Percentiles rank a stretch among this genome's conserved stretches.
These are phyloP conservation scores for Columba livia DNA, from an alignment of 2,113 vertebrate genomes.

Conservation along the genomic window DNA sequence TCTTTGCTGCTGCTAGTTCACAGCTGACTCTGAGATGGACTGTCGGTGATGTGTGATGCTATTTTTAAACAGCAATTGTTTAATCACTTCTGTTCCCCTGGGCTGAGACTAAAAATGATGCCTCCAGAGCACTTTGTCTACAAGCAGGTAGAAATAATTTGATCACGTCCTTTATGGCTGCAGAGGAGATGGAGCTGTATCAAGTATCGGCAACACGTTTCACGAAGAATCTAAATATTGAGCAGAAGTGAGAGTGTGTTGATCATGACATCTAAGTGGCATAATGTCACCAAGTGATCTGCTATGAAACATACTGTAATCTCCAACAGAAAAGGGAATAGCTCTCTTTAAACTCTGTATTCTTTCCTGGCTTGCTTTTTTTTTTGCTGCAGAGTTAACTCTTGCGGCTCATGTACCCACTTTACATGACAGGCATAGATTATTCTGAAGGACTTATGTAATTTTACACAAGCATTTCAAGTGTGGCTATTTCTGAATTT, in stretches of 20 bases:
- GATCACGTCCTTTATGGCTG: constrained; percentile 4
- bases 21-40: background rate
- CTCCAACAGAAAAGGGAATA: background rate
- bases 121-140: constrained; percentile 28
- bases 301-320: background rate
- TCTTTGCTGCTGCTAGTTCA: constrained; percentile 19
- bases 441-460: background rate
- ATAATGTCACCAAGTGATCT: background rate
- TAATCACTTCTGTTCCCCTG: constrained; percentile 59
- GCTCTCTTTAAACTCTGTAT: background rate
- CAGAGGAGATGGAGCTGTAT: background rate
- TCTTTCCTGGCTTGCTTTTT: background rate
- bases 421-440: background rate
- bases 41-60: constrained; percentile 38
- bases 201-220: background rate
- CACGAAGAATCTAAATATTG: constrained; percentile 15
- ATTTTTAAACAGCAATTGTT: constrained; percentile 63
- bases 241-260: background rate
- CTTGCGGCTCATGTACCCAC: background rate
- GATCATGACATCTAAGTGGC: background rate
- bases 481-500: background rate
- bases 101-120: constrained; percentile 46
- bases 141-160: constrained; percentile 51
- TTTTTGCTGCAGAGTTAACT: background rate
- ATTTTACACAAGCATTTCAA: background rate